phyloP scores from a whole-genome alignment of 2,797 vertebrate species.

The Rhynchotus rufescens region DNA sequence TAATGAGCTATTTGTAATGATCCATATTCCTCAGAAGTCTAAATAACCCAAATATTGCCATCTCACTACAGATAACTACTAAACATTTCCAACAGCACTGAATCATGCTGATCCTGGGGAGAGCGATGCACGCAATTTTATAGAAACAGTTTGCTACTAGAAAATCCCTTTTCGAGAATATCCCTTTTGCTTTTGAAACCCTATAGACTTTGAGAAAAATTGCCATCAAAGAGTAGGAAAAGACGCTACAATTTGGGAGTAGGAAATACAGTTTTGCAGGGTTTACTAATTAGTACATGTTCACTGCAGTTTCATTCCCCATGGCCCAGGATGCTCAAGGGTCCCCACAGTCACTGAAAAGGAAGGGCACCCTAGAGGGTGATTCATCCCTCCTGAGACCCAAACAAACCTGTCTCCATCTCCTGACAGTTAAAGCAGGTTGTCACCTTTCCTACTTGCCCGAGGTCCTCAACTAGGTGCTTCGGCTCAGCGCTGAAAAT shows the following conservation, averaged over 20 bases:
- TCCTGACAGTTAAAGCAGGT: not conserved
- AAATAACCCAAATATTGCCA: constrained; percentile 55
- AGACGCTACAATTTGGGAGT: not conserved
- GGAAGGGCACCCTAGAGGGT: not conserved
- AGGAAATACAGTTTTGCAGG: not conserved
- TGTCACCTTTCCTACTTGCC: not conserved
- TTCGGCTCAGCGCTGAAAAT: not conserved
- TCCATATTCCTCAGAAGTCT: constrained; percentile 33
- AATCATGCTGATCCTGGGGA: constrained; percentile 30
- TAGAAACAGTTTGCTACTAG: not conserved
- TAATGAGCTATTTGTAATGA: constrained; percentile 51
- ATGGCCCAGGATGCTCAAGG: not conserved
- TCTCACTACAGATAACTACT: constrained; percentile 34
- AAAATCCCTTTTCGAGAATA: constrained; percentile 30
- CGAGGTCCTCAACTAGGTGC: not conserved
- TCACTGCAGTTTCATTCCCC: not conserved
- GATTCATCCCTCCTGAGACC: not conserved
- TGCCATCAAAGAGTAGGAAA: not conserved
- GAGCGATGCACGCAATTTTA: not conserved
- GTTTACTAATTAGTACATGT: not conserved
- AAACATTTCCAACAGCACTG: constrained; percentile 43
- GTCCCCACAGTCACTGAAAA: not conserved
- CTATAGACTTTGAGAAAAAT: not conserved
- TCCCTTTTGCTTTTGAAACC: not conserved
- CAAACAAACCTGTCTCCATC: not conserved